Evolutionary conservation across 2,888 invertebrate species (phyloP), one percentile per base, ranked within the genome.

Genomic region (Drosophila tanythrix): DNA sequence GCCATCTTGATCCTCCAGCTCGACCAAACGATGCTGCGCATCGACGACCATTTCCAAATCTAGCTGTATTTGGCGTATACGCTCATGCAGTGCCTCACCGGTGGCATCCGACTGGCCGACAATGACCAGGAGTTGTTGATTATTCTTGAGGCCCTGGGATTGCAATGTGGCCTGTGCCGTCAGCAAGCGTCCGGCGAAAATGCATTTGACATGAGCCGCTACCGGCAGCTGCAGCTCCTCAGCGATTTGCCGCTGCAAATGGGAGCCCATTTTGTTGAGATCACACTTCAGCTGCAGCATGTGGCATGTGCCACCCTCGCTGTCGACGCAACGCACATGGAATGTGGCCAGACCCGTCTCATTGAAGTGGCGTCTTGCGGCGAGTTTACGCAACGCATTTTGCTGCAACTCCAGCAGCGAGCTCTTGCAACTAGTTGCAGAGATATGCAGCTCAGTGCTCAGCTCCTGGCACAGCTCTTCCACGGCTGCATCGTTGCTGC

Each of bases 1-100:
- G 0, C 97, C 97, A 11, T 95, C 95, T 85, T 97, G 97, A 92
- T 97, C 97, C 91, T 97, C 96, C 62, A 96, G 91, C 95, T 92
- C 91, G 55, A 93, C 83, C 7, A 91, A 79, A 35, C 89, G 83
- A n/a, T 83, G 80, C 3, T 93, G 93, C 52, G 93, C 93, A 75
- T 94, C 94, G 0, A 95, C 93, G n/a, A 95, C 93, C 48, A 94
- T 79, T 6, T 93, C 93, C 0, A 95, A 95, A 81, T 95, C 95
- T 25, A 94, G 94, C 46, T 94, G 92, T 0, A 95, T 94, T 0
- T 94, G 91, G 53, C 93, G 93, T 92, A 95, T 94, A 70, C 95
- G 94, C 85, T 94, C 94, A 69, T 95, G 94, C 90, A 94, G 93
- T 1, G 93, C 93, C 79, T 95, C 94, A 70, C 95, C 94, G 25